phyloP scores from a whole-genome alignment of 2,797 vertebrate genomes.

The Steatocranus sp. region DNA sequence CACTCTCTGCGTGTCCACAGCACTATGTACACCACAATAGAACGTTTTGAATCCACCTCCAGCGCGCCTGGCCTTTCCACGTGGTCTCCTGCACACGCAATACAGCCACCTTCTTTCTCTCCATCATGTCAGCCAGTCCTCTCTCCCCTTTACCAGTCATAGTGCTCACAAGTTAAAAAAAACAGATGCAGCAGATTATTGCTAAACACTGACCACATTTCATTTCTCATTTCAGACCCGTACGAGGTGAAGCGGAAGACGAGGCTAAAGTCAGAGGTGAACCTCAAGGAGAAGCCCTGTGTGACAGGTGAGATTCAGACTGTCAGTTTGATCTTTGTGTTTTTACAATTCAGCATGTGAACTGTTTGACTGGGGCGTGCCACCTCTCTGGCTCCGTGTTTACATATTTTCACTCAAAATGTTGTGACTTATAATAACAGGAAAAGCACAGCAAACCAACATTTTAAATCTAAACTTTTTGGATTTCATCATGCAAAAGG shows the following conservation, averaged over 20 bases:
- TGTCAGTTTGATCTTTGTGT: neutral
- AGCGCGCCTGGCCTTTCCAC: neutral
- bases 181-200: neutral
- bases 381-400: neutral
- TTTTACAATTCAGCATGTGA: neutral
- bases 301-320: conserved; percentile 52
- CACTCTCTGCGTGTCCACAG: neutral
- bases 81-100: neutral
- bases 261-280: conserved; percentile 67
- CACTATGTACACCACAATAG: neutral
- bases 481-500: neutral
- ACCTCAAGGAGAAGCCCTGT: conserved; percentile 62
- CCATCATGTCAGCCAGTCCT: neutral
- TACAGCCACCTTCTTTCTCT: neutral
- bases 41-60: neutral
- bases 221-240: conserved; percentile 68
- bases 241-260: conserved; percentile 79
- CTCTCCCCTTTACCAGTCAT: neutral
- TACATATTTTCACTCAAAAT: neutral
- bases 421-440: neutral
- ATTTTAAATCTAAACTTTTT: neutral
- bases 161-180: neutral
- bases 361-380: neutral
- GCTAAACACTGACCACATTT: neutral
- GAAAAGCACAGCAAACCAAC: neutral